Evolutionary conservation across 2,113 vertebrate species (phyloP), one percentile per base, ranked within the genome.

Genomic region (Hyperopisus bebe): DNA sequence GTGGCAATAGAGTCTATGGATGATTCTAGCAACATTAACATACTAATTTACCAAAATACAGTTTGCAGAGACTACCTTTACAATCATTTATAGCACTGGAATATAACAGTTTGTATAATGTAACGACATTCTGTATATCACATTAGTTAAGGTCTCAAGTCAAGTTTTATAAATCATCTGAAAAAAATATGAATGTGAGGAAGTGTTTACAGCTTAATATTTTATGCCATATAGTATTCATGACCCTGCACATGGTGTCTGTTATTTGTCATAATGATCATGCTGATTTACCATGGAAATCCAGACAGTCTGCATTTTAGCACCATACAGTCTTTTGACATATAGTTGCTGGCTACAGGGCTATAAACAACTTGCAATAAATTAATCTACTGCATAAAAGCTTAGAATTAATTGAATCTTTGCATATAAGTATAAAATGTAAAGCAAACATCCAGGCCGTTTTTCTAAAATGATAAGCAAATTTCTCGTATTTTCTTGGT

Each of bases 381-480:
- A 85, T 70, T 90, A 83, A 90, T 86, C 62, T 86, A 7, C 47
- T n/a, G 58, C 62, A 44, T 42, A 31, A 70, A 48, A 21, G 58
- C 47, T n/a, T 89, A 66, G 42, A 82, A 83, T 83, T 58, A 85
- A 87, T 77, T 90, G 86, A 91, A 91, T 80, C 74, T 89, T 87
- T 92, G 62, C 50, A 88, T 83, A 90, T 90, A 88, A 19, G 85
- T 62, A 88, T 87, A 90, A 90, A 84, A 10, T 80, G 80, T 58
- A 89, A 70, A 89, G 83, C 89, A 82, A 90, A 85, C 90, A 90
- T 86, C 89, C 80, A 88, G 90, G 91, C 87, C 89, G 66, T 90
- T 89, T 88, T 89, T 89, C 0, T 48, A 85, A 85, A 85, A 27
- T 3, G 19, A 39, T 11, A 31, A 70, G n/a, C 24, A 27, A 19